Evolutionary conservation across 2,113 vertebrate species (phyloP).

Genomic region (Gorsachius goisagi): DNA sequence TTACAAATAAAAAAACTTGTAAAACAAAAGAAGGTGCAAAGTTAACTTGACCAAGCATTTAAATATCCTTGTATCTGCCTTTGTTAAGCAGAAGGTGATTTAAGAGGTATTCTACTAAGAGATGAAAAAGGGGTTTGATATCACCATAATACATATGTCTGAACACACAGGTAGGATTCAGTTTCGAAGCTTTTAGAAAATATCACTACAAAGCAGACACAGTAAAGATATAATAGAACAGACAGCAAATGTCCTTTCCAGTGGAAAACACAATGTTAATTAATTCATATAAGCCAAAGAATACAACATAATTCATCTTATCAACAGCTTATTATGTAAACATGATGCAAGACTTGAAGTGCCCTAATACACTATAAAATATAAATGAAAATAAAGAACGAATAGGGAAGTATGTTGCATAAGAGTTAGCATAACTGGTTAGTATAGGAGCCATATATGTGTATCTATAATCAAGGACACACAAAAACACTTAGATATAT

Average conservation of each 20-base stretch:
- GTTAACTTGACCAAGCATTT: not conserved
- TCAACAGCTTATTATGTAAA: not conserved
- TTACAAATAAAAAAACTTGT: not conserved
- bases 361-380: not conserved
- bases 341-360: not conserved
- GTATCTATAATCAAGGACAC: not conserved
- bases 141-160: not conserved
- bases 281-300: not conserved
- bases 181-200: not conserved
- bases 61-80: not conserved
- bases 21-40: not conserved
- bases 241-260: not conserved
- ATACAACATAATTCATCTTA: not conserved
- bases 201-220: not conserved
- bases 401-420: not conserved
- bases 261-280: not conserved
- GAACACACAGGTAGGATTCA: not conserved
- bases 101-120: not conserved
- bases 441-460: not conserved
- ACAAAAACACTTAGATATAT: not conserved
- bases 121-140: not conserved
- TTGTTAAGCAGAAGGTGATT: not conserved
- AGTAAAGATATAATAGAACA: not conserved
- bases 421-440: not conserved
- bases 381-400: not conserved